Base-by-base conservation (phyloP, 1,140 invertebrate species). In the Neoseiulus cucumeris region DNA sequence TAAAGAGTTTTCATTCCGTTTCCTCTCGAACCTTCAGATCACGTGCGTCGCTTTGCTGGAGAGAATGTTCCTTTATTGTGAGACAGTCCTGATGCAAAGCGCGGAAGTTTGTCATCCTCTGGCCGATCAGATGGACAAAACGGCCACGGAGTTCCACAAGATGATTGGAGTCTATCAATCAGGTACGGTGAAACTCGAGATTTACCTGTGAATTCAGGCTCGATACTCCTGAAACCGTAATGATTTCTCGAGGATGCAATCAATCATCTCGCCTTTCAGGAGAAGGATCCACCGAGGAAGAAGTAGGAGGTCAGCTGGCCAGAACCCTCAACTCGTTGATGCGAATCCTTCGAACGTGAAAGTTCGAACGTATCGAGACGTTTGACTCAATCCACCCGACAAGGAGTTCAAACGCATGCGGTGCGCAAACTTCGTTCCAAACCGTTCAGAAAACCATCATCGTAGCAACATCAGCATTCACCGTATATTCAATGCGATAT, bases 21-120 rank as follows among this genome's bases (percentile, higher is more conserved):
- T 30, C 12, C 29, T 66, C 47, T 44, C 65, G 64, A 64, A 59
- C 64, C 29, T 14, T 45, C 22, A 59, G 51, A 59, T 59, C 22
- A 59, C 51, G 66, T 87, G 86, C 70, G 75, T 87, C 42, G 80
- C 81, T 1, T 81, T 85, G 45, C 74, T 88, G 6, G 77, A 84
- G 30, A 70, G 73, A 42, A 77, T 79, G 73, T 4, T 70, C 17
- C 83, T 85, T 70, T 75, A 86, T 7, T 82, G 83, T n/a, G 77
- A 80, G 74, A 81, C 83, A 64, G 78, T 87, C 64, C 81, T 84
- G n/a, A 79, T 83, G 42, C 82, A 85, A 67, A 85, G 51, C 51
- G 51, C 51, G 25, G 51, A 59, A 9, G 51, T 59, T 1, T 29
- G 51, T 25, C 51, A 59, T 25, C 51, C 51, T 59, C 33, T 59